Percentiles rank a stretch among this genome's conserved stretches.
phyloP scores from a whole-genome alignment of 37 sponge, comb jelly and placozoan species.

The Tethya wilhelma region DNA sequence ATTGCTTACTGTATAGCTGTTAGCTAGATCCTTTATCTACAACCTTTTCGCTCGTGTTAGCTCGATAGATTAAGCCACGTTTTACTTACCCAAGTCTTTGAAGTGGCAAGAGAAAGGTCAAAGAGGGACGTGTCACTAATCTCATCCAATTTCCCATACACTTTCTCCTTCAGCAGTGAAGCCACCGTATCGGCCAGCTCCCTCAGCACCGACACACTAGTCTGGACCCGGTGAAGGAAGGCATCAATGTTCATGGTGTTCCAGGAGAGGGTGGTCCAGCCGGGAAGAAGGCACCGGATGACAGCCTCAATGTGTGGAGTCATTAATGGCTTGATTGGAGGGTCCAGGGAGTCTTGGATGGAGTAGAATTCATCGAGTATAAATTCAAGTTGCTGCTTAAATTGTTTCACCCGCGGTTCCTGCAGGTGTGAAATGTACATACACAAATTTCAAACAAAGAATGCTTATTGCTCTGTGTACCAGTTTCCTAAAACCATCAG shows the following conservation, averaged over 20 bases:
- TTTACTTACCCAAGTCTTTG: constrained; percentile 64
- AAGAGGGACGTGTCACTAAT: constrained; percentile 37
- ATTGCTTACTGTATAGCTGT: neutral
- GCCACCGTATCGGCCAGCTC: constrained; percentile 15
- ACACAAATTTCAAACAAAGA: neutral
- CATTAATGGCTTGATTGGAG: constrained; percentile 58
- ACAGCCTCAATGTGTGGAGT: constrained; percentile 40
- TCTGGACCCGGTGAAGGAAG: constrained; percentile 69
- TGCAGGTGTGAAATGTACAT: constrained; percentile 11
- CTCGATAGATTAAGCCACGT: too few species aligned
- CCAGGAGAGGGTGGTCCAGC: constrained; percentile 92
- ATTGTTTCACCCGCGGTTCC: constrained; percentile 79
- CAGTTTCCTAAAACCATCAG: neutral
- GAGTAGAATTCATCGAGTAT: constrained; percentile 59
- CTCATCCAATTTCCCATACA: constrained; percentile 29
- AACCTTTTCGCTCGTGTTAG: too few species aligned
- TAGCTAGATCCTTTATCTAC: neutral
- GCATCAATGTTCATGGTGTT: constrained; percentile 93
- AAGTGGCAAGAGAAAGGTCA: constrained; percentile 46
- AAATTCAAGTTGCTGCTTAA: constrained; percentile 76
- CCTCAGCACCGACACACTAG: constrained; percentile 30
- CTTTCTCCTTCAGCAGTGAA: constrained; percentile 27
- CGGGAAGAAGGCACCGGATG: constrained; percentile 69
- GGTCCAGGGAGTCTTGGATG: constrained; percentile 27
- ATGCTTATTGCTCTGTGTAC: neutral